Conservation (phyloP, 2,888 invertebrate genomes). For the Hydriomena furcata region DNA sequence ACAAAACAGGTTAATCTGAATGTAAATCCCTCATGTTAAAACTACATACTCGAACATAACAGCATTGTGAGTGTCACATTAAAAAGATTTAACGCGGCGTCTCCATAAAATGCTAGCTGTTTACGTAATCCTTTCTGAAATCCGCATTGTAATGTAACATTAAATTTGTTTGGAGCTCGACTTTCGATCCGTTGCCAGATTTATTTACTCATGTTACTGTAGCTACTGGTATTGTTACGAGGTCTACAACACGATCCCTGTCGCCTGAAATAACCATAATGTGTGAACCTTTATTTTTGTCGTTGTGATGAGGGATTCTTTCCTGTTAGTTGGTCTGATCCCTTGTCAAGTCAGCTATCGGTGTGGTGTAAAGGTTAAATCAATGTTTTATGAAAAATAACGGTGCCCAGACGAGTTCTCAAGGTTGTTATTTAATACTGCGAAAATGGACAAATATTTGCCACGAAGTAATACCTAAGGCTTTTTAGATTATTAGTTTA, state of each 20-base stretch:
- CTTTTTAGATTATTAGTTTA: no score
- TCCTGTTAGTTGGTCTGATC: not conserved
- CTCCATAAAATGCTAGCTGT: conserved; percentile 34
- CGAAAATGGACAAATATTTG: no score
- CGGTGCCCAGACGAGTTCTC: no score
- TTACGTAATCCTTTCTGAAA: conserved; percentile 34
- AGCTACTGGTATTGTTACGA: conserved; percentile 15
- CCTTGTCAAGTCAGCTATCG: not conserved
- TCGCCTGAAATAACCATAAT: conserved; percentile 1
- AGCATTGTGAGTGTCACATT: conserved; percentile 34
- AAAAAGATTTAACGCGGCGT: conserved; percentile 32
- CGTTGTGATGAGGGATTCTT: not conserved
- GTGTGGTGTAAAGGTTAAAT: no score
- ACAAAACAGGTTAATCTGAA: conserved; percentile 20
- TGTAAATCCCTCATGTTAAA: conserved; percentile 28
- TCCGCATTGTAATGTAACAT: conserved; percentile 30
- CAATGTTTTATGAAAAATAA: not conserved
- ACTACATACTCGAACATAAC: conserved; percentile 28
- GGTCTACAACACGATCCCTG: conserved; percentile 15
- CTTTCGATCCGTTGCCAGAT: conserved; percentile 30
- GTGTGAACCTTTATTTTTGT: conserved; percentile 6
- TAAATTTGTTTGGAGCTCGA: conserved; percentile 31
- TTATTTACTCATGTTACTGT: conserved; percentile 17
- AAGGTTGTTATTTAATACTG: no score
- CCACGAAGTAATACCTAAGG: no score